Percentiles rank a stretch among this genome's conserved stretches.
Conservation (phyloP, 2,797 vertebrate genomes). For the Pseudochromis fuscus region DNA sequence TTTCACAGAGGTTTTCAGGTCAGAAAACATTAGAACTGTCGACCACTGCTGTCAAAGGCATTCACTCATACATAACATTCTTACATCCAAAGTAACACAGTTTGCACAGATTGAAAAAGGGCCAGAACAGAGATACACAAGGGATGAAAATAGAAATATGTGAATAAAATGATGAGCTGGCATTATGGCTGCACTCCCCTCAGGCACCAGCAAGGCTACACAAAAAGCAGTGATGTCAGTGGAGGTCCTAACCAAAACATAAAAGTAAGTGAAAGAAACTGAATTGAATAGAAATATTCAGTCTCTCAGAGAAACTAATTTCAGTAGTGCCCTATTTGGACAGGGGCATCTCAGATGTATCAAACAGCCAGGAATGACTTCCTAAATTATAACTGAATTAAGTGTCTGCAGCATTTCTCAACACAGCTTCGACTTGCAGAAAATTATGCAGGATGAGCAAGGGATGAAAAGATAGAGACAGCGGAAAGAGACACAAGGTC, state of each 20-base stretch:
- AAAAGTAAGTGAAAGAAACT: slow-evolving; percentile 1
- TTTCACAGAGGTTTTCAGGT: not conserved
- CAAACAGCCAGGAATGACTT: slow-evolving; percentile 12
- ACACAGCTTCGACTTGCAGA: slow-evolving; percentile 8
- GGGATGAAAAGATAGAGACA: slow-evolving; percentile 20
- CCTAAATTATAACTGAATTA: slow-evolving; percentile 1
- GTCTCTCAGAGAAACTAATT: slow-evolving; percentile 8
- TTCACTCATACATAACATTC: not conserved
- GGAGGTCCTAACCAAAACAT: slow-evolving; percentile 1
- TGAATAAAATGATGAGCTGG: slow-evolving; percentile 42
- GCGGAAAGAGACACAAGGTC: slow-evolving; percentile 82
- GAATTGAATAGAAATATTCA: slow-evolving; percentile 17
- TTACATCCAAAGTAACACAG: not conserved
- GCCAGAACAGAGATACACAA: not conserved
- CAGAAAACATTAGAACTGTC: not conserved
- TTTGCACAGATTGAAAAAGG: not conserved
- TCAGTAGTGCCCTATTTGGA: slow-evolving; percentile 12
- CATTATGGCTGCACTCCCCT: slow-evolving; percentile 13
- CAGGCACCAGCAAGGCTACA: slow-evolving; percentile 24
- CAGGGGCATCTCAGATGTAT: not conserved
- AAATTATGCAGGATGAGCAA: slow-evolving; percentile 30
- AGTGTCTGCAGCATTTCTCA: not conserved
- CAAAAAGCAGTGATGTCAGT: slow-evolving; percentile 37
- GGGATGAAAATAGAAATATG: slow-evolving; percentile 40
- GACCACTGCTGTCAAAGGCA: too few species aligned